phyloP scores from a whole-genome alignment of 1,140 invertebrate genomes.

The Holotrichia oblita region DNA sequence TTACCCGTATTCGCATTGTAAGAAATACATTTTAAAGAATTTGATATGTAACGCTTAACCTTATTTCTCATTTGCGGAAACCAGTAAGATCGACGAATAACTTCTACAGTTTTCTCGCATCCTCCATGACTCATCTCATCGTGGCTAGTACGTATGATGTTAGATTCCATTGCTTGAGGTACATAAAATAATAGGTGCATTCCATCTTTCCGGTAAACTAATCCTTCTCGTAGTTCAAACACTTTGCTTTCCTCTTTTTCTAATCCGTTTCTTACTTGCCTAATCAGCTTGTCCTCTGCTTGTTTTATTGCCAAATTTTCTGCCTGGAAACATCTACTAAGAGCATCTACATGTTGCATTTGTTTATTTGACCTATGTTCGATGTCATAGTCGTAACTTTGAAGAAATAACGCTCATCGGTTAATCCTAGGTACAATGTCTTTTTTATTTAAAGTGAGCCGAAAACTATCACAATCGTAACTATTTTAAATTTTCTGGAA shows the following conservation, averaged over 20 bases:
- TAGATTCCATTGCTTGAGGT: conserved; percentile 49
- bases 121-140: conserved; percentile 53
- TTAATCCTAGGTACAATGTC: conserved; percentile 43
- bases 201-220: conserved; percentile 40
- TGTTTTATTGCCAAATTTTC: neutral
- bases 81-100: conserved; percentile 50
- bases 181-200: conserved; percentile 51
- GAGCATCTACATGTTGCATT: conserved; percentile 43
- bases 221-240: conserved; percentile 41
- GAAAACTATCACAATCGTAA: conserved; percentile 53
- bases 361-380: conserved; percentile 46
- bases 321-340: neutral
- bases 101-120: conserved; percentile 50
- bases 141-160: conserved; percentile 49
- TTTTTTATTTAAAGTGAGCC: conserved; percentile 34
- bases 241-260: conserved; percentile 41
- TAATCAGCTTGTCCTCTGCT: conserved; percentile 1
- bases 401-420: conserved; percentile 43
- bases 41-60: conserved; percentile 44
- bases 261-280: conserved; percentile 8
- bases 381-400: conserved; percentile 48
- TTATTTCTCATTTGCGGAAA: conserved; percentile 54
- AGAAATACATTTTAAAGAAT: conserved; percentile 54
- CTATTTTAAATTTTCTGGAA: conserved; percentile 61
- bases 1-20: conserved; percentile 52